Evolutionary conservation across 1,140 invertebrate species (phyloP).

Genomic region (Pectinophora gossypiella): DNA sequence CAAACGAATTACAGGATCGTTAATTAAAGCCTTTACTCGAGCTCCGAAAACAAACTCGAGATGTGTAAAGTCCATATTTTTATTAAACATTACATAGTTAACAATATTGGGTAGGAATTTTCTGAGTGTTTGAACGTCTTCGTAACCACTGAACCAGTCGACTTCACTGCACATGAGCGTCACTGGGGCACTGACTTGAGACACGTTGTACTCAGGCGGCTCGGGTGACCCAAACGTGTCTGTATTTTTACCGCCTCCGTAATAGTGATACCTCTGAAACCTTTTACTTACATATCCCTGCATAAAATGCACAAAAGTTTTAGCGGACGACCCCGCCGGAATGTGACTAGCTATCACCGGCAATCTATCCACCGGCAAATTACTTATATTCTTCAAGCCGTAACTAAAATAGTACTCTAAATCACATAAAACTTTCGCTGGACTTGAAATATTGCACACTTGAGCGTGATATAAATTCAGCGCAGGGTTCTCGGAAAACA

Average conservation of each 20-base stretch:
- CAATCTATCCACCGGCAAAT: slow-evolving; percentile 32
- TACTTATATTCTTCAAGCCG: slow-evolving; percentile 36
- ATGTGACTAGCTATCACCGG: slow-evolving; percentile 47
- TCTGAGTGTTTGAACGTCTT: slow-evolving; percentile 34
- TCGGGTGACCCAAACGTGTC: slow-evolving; percentile 28
- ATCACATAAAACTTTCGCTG: slow-evolving; percentile 31
- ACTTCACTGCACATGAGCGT: slow-evolving; percentile 41
- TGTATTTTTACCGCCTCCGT: slow-evolving; percentile 36
- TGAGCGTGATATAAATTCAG: slow-evolving; percentile 34
- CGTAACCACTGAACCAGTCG: slow-evolving; percentile 45
- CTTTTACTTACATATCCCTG: slow-evolving; percentile 40
- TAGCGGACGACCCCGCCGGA: slow-evolving; percentile 43
- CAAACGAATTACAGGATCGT: slow-evolving; percentile 35
- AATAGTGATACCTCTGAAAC: slow-evolving; percentile 54
- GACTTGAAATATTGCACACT: slow-evolving; percentile 31
- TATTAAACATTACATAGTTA: slow-evolving; percentile 30
- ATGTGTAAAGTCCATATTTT: slow-evolving; percentile 46
- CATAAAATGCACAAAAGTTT: slow-evolving; percentile 50
- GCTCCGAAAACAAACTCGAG: slow-evolving; percentile 56
- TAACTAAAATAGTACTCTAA: slow-evolving; percentile 38
- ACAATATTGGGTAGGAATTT: slow-evolving; percentile 32
- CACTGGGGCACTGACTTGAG: slow-evolving; percentile 32
- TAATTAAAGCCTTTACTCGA: slow-evolving; percentile 37
- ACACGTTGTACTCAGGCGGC: slow-evolving; percentile 47
- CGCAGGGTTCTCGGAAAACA: slow-evolving; percentile 34